Evolutionary conservation across 2,888 invertebrate species (phyloP).

Genomic region (Altica lythri): DNA sequence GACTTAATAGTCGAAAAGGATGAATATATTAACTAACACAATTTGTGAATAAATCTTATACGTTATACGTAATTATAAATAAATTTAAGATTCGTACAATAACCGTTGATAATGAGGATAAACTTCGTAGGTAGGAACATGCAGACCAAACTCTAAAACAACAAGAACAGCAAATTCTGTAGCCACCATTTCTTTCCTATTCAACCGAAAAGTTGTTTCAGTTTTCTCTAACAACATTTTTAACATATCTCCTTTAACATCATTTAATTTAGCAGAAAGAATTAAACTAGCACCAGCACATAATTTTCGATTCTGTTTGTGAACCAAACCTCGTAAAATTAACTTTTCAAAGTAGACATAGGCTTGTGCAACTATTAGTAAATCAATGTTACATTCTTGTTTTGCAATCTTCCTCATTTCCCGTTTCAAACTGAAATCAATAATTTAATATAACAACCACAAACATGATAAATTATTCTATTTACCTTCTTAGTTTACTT

Average conservation of each 20-base stretch:
- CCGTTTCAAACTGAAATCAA: slow-evolving; percentile 81
- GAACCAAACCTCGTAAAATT: slow-evolving; percentile 87
- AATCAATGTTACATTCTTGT: slow-evolving; percentile 79
- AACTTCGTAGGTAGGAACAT: slow-evolving; percentile 89
- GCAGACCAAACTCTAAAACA: slow-evolving; percentile 91
- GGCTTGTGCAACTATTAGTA: slow-evolving; percentile 92
- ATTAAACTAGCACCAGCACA: slow-evolving; percentile 95
- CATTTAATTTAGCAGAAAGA: slow-evolving; percentile 94
- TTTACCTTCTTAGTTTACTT: slow-evolving; percentile 92
- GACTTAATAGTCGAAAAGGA: background rate
- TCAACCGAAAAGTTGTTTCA: slow-evolving; percentile 87
- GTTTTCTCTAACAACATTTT: slow-evolving; percentile 91
- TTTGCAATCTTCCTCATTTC: slow-evolving; percentile 94
- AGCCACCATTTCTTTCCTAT: slow-evolving; percentile 85
- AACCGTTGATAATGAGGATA: slow-evolving; percentile 95
- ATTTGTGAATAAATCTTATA: too few species aligned
- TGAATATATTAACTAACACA: too few species aligned
- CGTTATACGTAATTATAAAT: too few species aligned
- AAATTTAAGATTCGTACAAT: slow-evolving; percentile 85
- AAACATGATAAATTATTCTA: background rate
- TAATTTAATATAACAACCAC: background rate
- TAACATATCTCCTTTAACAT: slow-evolving; percentile 88
- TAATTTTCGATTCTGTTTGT: slow-evolving; percentile 92
- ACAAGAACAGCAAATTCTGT: slow-evolving; percentile 95
- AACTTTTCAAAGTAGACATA: slow-evolving; percentile 99